Evolutionary conservation across 2,113 vertebrate species (phyloP).

Genomic region (Microcebus murinus): DNA sequence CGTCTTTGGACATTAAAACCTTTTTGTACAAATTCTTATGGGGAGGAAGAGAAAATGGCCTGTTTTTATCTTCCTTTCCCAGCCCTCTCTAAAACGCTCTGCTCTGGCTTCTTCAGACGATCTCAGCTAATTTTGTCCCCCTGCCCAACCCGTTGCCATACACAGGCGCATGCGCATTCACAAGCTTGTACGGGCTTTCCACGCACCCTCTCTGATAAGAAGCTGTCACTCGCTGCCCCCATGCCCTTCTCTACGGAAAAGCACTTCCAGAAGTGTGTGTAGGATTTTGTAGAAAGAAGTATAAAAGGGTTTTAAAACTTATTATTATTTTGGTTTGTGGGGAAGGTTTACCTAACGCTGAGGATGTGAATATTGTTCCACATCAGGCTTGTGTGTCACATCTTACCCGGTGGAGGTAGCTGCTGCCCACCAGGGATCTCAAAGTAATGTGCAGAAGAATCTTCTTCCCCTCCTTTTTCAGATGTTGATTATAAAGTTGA

Average conservation of each 20-base stretch:
- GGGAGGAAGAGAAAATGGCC: neutral
- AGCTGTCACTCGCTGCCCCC: neutral
- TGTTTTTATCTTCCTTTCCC: neutral
- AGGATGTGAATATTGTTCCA: neutral
- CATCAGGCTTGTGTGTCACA: neutral
- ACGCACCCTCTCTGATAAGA: neutral
- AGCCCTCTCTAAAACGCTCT: neutral
- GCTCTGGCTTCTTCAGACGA: neutral
- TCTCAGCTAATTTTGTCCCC: neutral
- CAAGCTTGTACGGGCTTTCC: neutral
- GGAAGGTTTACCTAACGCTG: neutral
- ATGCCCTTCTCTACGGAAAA: accelerated
- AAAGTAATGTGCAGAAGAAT: neutral
- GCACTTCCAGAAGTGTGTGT: neutral
- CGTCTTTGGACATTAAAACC: neutral
- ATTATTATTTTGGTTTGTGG: neutral
- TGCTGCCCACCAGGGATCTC: neutral
- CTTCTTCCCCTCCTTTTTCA: neutral
- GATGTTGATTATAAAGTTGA: neutral
- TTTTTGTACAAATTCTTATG: neutral
- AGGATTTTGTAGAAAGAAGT: neutral
- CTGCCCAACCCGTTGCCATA: accelerated
- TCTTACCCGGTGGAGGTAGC: neutral
- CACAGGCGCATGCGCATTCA: neutral
- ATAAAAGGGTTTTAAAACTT: neutral